Evolutionary conservation across 1,140 invertebrate genomes (phyloP).

Genomic region (Pseudomyrmex dendroicus): DNA sequence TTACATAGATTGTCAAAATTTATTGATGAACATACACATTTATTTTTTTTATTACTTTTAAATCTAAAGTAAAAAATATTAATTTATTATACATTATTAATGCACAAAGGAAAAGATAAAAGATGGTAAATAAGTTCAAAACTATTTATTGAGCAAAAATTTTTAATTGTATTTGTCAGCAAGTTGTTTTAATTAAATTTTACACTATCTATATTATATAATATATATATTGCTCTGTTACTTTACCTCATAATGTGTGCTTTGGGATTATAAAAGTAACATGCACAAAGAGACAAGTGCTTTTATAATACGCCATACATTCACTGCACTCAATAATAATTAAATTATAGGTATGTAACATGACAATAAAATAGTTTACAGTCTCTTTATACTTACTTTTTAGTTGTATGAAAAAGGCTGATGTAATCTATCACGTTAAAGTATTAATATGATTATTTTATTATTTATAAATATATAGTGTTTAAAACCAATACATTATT

Average conservation of each 20-base stretch:
- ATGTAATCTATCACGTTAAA: background rate
- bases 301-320: slow-evolving; percentile 11
- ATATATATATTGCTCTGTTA: slow-evolving; percentile 30
- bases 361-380: background rate
- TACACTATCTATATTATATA: slow-evolving; percentile 38
- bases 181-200: slow-evolving; percentile 53
- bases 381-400: slow-evolving; percentile 32
- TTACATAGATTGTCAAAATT: background rate
- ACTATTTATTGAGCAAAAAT: slow-evolving; percentile 19
- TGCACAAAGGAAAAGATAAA: background rate
- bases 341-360: background rate
- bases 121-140: slow-evolving; percentile 8
- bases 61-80: too few species aligned
- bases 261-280: slow-evolving; percentile 16
- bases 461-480: background rate
- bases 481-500: slow-evolving; percentile 19
- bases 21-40: background rate
- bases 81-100: too few species aligned
- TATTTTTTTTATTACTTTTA: too few species aligned
- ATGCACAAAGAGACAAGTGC: slow-evolving; percentile 10
- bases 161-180: slow-evolving; percentile 35
- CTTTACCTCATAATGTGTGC: slow-evolving; percentile 35
- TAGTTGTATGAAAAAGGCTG: slow-evolving; percentile 3
- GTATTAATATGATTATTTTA: background rate
- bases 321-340: slow-evolving; percentile 3